Conservation (phyloP, 2,888 invertebrate genomes). For the Subacronicta megacephala region DNA sequence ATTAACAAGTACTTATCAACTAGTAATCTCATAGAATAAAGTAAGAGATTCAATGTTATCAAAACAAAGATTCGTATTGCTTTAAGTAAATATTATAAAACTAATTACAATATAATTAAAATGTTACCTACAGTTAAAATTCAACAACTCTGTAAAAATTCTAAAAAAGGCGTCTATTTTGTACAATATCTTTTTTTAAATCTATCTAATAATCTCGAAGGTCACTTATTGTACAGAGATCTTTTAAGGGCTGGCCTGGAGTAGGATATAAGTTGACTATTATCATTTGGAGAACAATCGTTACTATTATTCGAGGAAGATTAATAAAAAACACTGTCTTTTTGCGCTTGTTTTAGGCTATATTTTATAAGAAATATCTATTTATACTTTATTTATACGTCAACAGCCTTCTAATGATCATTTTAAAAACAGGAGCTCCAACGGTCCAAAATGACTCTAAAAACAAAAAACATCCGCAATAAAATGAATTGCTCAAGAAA, state of each 20-base stretch:
- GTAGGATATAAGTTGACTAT: background rate
- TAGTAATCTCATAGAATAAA: conserved; percentile 86
- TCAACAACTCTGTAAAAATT: conserved; percentile 82
- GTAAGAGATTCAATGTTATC: conserved; percentile 82
- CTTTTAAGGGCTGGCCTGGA: conserved; percentile 32
- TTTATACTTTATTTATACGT: background rate
- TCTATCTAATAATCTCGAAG: conserved; percentile 81
- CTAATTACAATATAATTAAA: conserved; percentile 52
- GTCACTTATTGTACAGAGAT: conserved; percentile 63
- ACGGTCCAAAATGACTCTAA: no score
- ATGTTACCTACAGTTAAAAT: conserved; percentile 61
- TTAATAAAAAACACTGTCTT: background rate
- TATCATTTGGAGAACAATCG: background rate
- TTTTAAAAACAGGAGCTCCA: no score
- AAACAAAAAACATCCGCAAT: background rate
- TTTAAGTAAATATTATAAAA: conserved; percentile 61
- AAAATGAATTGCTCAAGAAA: background rate
- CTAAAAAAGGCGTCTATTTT: conserved; percentile 77
- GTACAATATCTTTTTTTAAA: conserved; percentile 67
- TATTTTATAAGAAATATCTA: background rate
- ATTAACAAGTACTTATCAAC: conserved; percentile 78
- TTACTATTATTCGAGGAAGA: background rate
- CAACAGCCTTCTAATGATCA: background rate
- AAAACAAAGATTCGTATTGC: conserved; percentile 66
- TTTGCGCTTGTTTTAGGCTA: background rate